Evolutionary conservation across 1,140 invertebrate species (phyloP).

Genomic region (Cataglyphis hispanica): DNA sequence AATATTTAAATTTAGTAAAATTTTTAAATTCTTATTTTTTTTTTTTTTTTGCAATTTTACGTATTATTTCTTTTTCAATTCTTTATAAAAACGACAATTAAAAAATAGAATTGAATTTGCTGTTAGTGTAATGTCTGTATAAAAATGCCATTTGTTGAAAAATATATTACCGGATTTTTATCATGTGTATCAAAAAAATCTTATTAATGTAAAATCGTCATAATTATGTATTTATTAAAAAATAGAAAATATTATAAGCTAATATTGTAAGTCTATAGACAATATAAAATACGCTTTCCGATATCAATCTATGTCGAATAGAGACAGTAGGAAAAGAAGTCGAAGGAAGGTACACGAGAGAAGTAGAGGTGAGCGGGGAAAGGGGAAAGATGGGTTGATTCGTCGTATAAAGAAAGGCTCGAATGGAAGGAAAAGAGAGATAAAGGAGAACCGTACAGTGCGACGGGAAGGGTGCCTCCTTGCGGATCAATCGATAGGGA

Average conservation of each 20-base stretch:
- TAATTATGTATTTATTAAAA: neutral
- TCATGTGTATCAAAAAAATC: neutral
- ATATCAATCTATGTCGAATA: constrained; percentile 24
- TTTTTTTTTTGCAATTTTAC: neutral
- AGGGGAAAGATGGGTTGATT: constrained; percentile 34
- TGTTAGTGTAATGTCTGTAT: neutral
- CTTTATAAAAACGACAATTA: neutral
- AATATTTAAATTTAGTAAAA: neutral
- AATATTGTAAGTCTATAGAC: constrained; percentile 11
- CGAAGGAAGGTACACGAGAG: constrained; percentile 30
- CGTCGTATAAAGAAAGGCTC: constrained; percentile 69
- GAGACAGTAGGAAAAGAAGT: constrained; percentile 20
- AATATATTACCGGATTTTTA: neutral
- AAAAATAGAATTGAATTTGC: neutral
- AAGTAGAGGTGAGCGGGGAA: neutral
- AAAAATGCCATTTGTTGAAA: neutral
- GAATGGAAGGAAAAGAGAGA: constrained; percentile 68
- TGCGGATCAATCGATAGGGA: constrained; percentile 85
- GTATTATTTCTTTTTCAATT: neutral
- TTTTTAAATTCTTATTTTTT: neutral
- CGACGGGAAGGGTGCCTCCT: constrained; percentile 71
- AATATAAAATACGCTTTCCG: neutral
- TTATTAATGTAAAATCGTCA: neutral
- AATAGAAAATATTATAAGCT: constrained; percentile 4
- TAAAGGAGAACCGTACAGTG: constrained; percentile 70